Conservation (phyloP, 1,140 invertebrate genomes). For the Pseudomyrmex pallidus region DNA sequence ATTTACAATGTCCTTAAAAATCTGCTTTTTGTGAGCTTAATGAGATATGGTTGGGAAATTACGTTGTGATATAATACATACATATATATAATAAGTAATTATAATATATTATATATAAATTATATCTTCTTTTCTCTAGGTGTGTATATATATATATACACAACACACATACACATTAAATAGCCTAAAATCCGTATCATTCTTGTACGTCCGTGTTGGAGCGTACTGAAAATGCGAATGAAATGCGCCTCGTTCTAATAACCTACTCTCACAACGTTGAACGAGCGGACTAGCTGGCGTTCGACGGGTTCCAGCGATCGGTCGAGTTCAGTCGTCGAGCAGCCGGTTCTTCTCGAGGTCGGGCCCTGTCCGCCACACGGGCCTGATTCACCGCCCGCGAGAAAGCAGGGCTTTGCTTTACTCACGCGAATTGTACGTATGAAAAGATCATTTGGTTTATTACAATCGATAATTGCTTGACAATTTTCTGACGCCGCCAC, state of each 20-base stretch:
- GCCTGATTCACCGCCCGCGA: conserved; percentile 49
- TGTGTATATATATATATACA: no score
- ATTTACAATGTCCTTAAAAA: neutral
- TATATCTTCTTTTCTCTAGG: no score
- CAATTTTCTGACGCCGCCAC: no score
- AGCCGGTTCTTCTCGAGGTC: conserved; percentile 76
- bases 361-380: conserved; percentile 57
- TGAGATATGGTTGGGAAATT: no score
- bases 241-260: conserved; percentile 80
- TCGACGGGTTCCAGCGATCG: neutral
- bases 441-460: neutral
- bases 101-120: neutral
- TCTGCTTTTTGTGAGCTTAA: neutral
- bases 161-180: no score
- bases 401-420: conserved; percentile 53
- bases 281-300: conserved; percentile 13
- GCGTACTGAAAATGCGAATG: conserved; percentile 67
- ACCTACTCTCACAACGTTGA: conserved; percentile 80
- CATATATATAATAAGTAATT: no score
- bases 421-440: conserved; percentile 48
- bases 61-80: no score
- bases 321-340: conserved; percentile 75
- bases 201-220: conserved; percentile 3
- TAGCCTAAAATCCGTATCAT: neutral
- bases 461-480: no score